A percentile compares a stretch with the other conserved stretches of the same genome.
Evolutionary conservation across 2,113 vertebrate genomes (phyloP).

Genomic region (Morone chrysops): DNA sequence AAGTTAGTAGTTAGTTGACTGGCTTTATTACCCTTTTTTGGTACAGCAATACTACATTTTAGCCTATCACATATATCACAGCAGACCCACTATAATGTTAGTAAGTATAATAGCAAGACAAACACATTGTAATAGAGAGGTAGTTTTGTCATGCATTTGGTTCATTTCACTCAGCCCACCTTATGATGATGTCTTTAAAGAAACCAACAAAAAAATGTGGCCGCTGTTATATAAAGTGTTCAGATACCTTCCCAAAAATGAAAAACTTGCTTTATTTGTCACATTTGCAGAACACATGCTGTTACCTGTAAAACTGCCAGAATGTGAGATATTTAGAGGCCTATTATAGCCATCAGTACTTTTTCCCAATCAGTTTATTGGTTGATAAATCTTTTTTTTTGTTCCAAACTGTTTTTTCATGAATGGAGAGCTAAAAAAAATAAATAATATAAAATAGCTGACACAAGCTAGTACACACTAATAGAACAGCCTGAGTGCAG

Average conservation of each 20-base stretch:
- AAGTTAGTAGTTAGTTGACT: too few species aligned
- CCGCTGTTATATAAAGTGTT: too few species aligned
- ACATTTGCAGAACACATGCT: neutral
- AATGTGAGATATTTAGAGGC: too few species aligned
- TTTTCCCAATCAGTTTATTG: neutral
- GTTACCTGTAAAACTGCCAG: neutral
- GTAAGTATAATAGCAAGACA: neutral
- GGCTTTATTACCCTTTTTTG: neutral
- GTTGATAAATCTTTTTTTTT: neutral
- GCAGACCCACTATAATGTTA: neutral
- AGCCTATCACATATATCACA: neutral
- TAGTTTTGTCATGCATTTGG: neutral
- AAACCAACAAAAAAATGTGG: neutral
- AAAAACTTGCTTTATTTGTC: neutral
- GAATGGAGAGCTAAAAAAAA: slow-evolving; percentile 1
- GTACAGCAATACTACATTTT: neutral
- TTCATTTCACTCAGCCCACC: neutral
- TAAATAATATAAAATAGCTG: neutral
- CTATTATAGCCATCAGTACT: neutral
- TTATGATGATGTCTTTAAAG: neutral
- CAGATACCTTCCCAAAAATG: neutral
- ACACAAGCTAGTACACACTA: neutral
- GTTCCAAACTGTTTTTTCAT: neutral
- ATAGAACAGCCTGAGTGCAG: neutral
- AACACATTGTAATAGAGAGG: neutral